Percentiles rank a stretch among this genome's conserved stretches.
These are phyloP conservation scores for Balearica regulorum DNA, from an alignment of 2,797 vertebrate species.

Conservation along the genomic window DNA sequence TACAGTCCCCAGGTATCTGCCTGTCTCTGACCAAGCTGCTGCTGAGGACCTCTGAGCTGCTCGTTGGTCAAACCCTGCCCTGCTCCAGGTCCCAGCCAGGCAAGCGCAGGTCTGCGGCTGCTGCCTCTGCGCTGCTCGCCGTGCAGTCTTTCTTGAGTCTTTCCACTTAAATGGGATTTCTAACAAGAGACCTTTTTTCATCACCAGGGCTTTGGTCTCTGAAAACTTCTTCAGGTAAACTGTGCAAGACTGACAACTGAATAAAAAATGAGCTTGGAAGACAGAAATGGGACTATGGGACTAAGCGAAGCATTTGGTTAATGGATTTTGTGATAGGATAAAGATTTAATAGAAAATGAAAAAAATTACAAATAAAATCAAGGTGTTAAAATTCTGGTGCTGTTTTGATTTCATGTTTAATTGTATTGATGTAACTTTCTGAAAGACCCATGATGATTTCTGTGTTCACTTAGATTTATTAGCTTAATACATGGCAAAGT, in stretches of 20 bases:
- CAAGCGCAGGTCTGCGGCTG: accelerated
- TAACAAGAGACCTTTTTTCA: not conserved
- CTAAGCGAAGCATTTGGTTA: not conserved
- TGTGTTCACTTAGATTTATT: not conserved
- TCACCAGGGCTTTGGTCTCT: not conserved
- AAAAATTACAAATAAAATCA: not conserved
- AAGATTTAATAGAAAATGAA: not conserved
- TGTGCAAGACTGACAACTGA: not conserved
- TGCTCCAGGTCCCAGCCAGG: too few relatives aligned
- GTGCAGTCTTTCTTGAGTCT: not conserved
- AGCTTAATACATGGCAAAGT: not conserved
- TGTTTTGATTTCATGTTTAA: not conserved
- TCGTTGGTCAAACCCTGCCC: not conserved
- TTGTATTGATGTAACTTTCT: not conserved
- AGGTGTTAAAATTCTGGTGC: not conserved
- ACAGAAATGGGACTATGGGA: not conserved
- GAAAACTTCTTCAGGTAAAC: not conserved
- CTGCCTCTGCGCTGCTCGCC: accelerated
- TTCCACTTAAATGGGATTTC: not conserved
- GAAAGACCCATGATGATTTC: not conserved
- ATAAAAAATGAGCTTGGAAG: not conserved
- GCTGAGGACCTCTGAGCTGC: not conserved
- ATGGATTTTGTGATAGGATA: not conserved
- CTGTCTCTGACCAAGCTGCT: not conserved
- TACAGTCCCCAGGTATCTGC: not conserved